Base-by-base conservation (phyloP, 2,888 invertebrate species). In the Pterobdella sp. region DNA sequence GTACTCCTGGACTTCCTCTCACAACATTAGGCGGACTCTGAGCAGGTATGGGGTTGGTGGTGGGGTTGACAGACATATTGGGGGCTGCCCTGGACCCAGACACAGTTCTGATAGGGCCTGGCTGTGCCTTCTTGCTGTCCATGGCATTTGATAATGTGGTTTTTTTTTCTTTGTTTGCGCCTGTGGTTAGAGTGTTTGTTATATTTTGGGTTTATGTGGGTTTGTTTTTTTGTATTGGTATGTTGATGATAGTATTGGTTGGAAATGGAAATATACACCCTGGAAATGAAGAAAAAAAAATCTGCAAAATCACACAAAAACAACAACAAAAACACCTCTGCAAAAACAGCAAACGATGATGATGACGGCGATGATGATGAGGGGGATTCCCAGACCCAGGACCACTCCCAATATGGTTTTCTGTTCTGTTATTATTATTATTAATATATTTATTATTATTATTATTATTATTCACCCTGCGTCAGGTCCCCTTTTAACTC, bases 361-460 rank as follows among this genome's bases (percentile, higher is more conserved):
- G 10, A 35, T 29, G 34, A 63, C 34, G 63, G 36, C 2, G 60
- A 35, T 32, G 26, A 71, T n/a, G 35, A 71, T 22, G 29, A 71
- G 60, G 1, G 71, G 71, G 26, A 71, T 37, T 4, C 71, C 71
- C 35, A 71, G 34, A 32, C 71, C 71, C n/a, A 71, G 34, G 3
- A 52, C 71, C 31, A 71, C 36, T 34, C 71, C 71, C 29, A 71
- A 18, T 1, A 52, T 56, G 35, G 60, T 56, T 22, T 26, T 56
- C n/a, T 56, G n/a, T 4, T 22, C 60, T 56, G 60, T 3, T 56
- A n/a, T n/a, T n/a, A n/a, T n/a, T n/a, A n/a, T n/a, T n/a, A n/a
- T n/a, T n/a, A n/a, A n/a, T n/a, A n/a, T n/a, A n/a, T n/a, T n/a
- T n/a, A n/a, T n/a, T n/a, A n/a, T n/a, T n/a, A n/a, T n/a, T n/a